Conservation (phyloP, 2,797 vertebrate species). For the Phrynocephalus guinanensis region DNA sequence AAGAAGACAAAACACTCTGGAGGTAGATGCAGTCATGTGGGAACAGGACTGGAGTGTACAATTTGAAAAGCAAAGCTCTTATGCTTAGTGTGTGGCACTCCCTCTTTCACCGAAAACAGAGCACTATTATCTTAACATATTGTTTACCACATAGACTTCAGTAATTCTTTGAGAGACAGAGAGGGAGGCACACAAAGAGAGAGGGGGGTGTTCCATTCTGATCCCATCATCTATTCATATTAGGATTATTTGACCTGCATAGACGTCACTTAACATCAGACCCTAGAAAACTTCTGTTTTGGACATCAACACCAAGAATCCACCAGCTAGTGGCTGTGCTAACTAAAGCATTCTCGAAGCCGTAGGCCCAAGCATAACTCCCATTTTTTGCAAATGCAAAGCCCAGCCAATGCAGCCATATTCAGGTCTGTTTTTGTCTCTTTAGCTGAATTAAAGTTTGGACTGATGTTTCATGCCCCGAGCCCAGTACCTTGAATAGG, state of each 20-base stretch:
- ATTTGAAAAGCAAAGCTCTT: conserved; percentile 39
- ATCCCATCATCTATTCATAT: conserved; percentile 8
- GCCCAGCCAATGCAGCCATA: no score
- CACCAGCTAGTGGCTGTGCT: no score
- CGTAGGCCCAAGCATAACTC: no score
- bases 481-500: background rate
- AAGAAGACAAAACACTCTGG: conserved; percentile 33
- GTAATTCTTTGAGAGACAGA: no score
- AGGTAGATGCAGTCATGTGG: conserved; percentile 21
- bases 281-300: no score
- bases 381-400: no score
- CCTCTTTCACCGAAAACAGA: background rate
- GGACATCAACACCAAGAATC: no score
- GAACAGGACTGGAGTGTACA: background rate
- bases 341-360: no score
- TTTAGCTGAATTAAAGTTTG: background rate
- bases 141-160: conserved; percentile 31
- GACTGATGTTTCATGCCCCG: background rate
- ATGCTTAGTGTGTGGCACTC: background rate
- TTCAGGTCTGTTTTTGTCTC: no score
- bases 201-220: rapidly evolving
- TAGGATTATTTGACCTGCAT: no score
- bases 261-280: no score
- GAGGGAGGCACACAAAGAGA: no score
- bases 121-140: background rate